A percentile compares a stretch with the other conserved stretches of the same genome.
phyloP scores from a whole-genome alignment of 2,797 vertebrate species.

The Sebastes itinus region DNA sequence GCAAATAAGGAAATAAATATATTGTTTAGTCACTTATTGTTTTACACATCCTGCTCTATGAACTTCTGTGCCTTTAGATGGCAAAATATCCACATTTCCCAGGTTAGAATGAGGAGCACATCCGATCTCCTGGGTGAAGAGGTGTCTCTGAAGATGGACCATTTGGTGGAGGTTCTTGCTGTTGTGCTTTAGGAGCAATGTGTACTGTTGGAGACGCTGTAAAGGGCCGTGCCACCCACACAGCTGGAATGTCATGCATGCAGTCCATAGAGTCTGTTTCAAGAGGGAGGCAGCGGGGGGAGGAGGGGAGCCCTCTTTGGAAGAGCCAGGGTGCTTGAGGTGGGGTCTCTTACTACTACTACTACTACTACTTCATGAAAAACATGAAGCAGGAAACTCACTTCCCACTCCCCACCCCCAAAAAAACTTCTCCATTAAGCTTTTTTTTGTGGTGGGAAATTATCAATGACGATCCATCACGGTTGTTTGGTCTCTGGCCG shows the following conservation, averaged over 20 bases:
- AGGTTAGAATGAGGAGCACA: neutral
- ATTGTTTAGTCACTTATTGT: constrained; percentile 12
- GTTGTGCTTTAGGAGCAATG: constrained; percentile 65
- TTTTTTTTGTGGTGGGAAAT: constrained; percentile 79
- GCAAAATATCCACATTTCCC: constrained; percentile 5
- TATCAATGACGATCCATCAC: constrained; percentile 89
- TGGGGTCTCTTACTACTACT: constrained; percentile 56
- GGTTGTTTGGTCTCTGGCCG: constrained; percentile 75
- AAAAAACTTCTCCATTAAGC: constrained; percentile 83
- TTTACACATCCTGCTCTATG: constrained; percentile 17
- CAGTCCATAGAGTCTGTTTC: constrained; percentile 87
- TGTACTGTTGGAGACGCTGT: constrained; percentile 84
- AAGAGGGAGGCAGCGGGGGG: constrained; percentile 61
- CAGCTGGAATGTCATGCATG: constrained; percentile 92
- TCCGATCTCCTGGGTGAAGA: constrained; percentile 1
- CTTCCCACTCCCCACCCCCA: constrained; percentile 27
- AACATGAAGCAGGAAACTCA: constrained; percentile 55
- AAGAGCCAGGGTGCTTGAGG: constrained; percentile 62
- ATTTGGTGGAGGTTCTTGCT: constrained; percentile 47
- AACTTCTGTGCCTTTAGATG: constrained; percentile 4
- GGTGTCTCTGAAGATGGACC: constrained; percentile 39
- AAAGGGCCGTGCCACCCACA: constrained; percentile 89
- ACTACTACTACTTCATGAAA: constrained; percentile 50
- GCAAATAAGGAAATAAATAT: neutral
- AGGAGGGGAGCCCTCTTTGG: constrained; percentile 49